These are phyloP conservation scores for Neodiprion pinetum DNA, from an alignment of 1,140 invertebrate genomes.

Conservation along the genomic window DNA sequence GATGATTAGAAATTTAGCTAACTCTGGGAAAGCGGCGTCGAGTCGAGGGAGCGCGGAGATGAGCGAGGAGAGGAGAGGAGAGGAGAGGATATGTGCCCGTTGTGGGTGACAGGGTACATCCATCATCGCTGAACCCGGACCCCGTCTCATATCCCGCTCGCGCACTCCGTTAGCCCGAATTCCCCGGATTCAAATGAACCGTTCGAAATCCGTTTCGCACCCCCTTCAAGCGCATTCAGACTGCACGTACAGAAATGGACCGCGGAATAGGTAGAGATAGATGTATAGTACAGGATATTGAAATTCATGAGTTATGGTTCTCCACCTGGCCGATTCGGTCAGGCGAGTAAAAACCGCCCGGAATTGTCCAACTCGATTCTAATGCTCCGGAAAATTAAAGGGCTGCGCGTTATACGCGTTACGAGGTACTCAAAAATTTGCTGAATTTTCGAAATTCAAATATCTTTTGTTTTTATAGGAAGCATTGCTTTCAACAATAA, in stretches of 20 bases:
- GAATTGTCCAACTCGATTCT: too few species aligned
- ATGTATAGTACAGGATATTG: neutral
- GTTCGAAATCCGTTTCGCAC: neutral
- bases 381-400: too few species aligned
- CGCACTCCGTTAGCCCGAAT: neutral
- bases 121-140: neutral
- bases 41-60: neutral
- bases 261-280: neutral
- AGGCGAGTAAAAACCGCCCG: too few species aligned
- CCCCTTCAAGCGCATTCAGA: neutral
- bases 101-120: neutral
- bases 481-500: too few species aligned
- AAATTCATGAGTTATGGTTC: slow-evolving; percentile 7
- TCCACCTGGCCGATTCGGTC: too few species aligned
- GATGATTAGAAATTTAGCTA: too few species aligned
- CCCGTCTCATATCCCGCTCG: slow-evolving; percentile 6
- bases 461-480: too few species aligned
- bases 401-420: too few species aligned
- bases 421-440: too few species aligned
- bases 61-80: neutral
- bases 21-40: too few species aligned
- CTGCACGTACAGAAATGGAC: neutral
- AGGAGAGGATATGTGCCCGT: neutral
- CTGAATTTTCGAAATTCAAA: too few species aligned
- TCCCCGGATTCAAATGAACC: neutral